Conservation (phyloP, 1,140 invertebrate genomes). For the Meloidogyne chitwoodi region DNA sequence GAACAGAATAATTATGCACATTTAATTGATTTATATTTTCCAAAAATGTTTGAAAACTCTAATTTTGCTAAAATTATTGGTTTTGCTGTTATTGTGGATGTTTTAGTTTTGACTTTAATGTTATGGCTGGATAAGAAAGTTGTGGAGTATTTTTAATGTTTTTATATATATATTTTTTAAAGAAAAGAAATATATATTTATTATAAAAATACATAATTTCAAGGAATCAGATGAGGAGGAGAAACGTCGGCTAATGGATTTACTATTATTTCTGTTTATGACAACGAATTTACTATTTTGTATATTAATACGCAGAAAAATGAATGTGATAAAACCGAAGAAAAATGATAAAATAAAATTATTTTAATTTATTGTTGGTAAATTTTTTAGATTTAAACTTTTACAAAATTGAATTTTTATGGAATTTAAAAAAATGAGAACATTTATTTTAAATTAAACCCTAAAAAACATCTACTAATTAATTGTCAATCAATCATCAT, state of each 20-base stretch:
- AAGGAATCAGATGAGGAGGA: background rate
- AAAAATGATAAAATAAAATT: background rate
- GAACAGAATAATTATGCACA: background rate
- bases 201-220: no score
- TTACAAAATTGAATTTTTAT: no score
- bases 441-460: background rate
- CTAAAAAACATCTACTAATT: background rate
- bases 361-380: background rate
- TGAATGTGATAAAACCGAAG: background rate
- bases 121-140: background rate
- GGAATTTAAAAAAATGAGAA: background rate
- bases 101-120: background rate
- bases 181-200: no score
- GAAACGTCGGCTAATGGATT: background rate
- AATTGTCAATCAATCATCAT: slow-evolving; percentile 39
- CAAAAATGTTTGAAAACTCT: background rate
- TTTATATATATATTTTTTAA: no score
- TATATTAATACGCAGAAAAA: background rate
- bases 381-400: background rate
- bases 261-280: background rate
- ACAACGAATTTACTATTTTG: background rate
- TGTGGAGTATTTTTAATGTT: background rate
- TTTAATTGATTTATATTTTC: background rate
- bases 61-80: background rate
- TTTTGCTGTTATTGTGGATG: background rate